Base-by-base conservation (phyloP, 2,888 invertebrate species). In the Syrista parreyssii region DNA sequence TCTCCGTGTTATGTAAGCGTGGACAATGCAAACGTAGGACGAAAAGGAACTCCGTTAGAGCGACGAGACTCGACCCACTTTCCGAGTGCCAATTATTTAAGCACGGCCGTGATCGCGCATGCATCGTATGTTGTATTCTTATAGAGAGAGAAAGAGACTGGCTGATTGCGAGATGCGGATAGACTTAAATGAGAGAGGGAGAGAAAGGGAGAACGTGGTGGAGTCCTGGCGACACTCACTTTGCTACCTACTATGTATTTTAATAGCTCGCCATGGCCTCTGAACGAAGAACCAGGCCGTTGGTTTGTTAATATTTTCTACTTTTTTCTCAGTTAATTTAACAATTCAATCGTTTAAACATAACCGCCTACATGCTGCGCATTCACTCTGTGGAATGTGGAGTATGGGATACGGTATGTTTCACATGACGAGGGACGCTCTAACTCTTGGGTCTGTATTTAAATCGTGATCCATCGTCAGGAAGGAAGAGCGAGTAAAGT, bases 161-260 rank as follows among this genome's bases (percentile, higher is more conserved):
- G 6, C 68, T 69, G 78, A 75, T 35, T 76, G 79, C 76, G 78
- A 77, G 77, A 80, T 80, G 76, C 76, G 77, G 81, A 82, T 79
- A 78, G 79, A 78, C 76, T 79, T 68, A 68, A 73, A 74, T n/a
- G n/a, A 69, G 76, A 23, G 73, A 73, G 75, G 34, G 23, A 68
- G 77, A 40, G 33, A 73, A 68, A 78, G 23, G 72, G 72, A 33
- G 73, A 68, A 31, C 1, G 32, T 23, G 77, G 69, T 23, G 23
- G 55, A 55, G 23, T 55, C 40, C 55, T 23, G 55, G 23, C 55
- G 55, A 55, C 55, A 55, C 55, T 55, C 55, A 23, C 55, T 55
- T 55, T 55, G 55, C 23, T 23, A 55, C 23, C 15, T 55, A 55
- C 55, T 55, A 55, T 55, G 55, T 55, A 55, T 23, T 55, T 55